Base-by-base conservation (phyloP, 2,797 vertebrate species). In the Lateolabrax maculatus region DNA sequence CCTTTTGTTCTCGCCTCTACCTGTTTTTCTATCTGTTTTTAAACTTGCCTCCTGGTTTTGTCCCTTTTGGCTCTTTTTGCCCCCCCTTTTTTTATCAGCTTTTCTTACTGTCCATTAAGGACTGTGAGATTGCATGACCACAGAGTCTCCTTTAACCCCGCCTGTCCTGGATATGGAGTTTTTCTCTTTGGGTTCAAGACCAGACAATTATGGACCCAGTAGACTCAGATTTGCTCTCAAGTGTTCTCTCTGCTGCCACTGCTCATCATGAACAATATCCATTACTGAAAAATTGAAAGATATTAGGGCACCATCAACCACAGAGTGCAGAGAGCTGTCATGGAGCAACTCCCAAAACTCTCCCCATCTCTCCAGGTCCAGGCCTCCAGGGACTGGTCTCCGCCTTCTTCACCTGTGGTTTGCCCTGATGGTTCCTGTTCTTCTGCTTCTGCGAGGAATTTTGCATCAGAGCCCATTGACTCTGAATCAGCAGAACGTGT, bases 141-240 rank as follows among this genome's bases (percentile, higher is more conserved):
- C 27, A 55, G 25, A 44, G n/a, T 57, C 15, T 55, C 29, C 61
- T 48, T 52, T 64, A 37, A 77, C 25, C 31, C 31, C 15, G 34
- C 13, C 39, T 61, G 48, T 34, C 21, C 34, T 73, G 31, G 16
- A 23, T n/a, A 6, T 10, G 13, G 23, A 61, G 46, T 36, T 72
- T n/a, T 57, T 71, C 46, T 70, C 18, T 72, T 62, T 46, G 19
- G 11, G 23, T 41, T 57, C 19, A 58, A 62, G 51, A 5, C 29
- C 55, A 52, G 39, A 72, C 63, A 73, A 25, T 46, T 36, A 39
- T 57, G 25, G 21, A 78, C 41, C 53, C 36, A 43, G 31, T 53
- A 49, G 56, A 31, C 63, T 53, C 52, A 31, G 27, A 65, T 23
- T 63, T 49, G 62, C 51, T 71, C 34, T 71, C 27, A 66, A 78